Base-by-base conservation (phyloP, 2,888 invertebrate genomes). In the Stratiomys singularior region DNA sequence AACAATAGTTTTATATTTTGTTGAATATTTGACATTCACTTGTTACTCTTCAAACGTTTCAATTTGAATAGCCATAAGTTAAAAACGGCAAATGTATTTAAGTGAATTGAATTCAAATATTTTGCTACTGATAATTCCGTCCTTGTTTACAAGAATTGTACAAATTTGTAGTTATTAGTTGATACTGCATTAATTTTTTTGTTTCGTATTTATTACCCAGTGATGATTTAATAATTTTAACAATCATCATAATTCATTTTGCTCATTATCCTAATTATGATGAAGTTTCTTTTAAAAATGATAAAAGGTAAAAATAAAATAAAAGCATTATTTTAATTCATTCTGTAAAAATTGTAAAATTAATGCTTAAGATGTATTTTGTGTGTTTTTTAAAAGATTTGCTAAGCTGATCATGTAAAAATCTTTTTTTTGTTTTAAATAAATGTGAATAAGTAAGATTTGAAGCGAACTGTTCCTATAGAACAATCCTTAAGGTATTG, bases 81-180 rank as follows among this genome's bases (percentile, higher is more conserved):
- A 9, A 37, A 37, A 37, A 37, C n/a, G n/a, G n/a, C n/a, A n/a
- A n/a, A n/a, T n/a, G n/a, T n/a, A n/a, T n/a, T n/a, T n/a, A n/a
- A n/a, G n/a, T n/a, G n/a, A n/a, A n/a, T n/a, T n/a, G n/a, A n/a
- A n/a, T n/a, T n/a, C n/a, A n/a, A n/a, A n/a, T n/a, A n/a, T n/a
- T n/a, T n/a, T n/a, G n/a, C n/a, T n/a, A n/a, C n/a, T n/a, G n/a
- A n/a, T n/a, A n/a, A 64, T 11, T 28, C 64, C 64, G 64, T 64
- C 64, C 64, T 13, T 23, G 28, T 64, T 28, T n/a, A n/a, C n/a
- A n/a, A 30, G 1, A 5, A 66, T 30, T 66, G 66, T 66, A 66
- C 66, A 66, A 66, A 37, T 66, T 66, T 27, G 30, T 30, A 37
- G 37, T 18, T 3, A 13, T 44, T 52, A 52, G 15, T 52, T 52